phyloP scores from a whole-genome alignment of 2,113 vertebrate genomes.

The Tachycineta bicolor region DNA sequence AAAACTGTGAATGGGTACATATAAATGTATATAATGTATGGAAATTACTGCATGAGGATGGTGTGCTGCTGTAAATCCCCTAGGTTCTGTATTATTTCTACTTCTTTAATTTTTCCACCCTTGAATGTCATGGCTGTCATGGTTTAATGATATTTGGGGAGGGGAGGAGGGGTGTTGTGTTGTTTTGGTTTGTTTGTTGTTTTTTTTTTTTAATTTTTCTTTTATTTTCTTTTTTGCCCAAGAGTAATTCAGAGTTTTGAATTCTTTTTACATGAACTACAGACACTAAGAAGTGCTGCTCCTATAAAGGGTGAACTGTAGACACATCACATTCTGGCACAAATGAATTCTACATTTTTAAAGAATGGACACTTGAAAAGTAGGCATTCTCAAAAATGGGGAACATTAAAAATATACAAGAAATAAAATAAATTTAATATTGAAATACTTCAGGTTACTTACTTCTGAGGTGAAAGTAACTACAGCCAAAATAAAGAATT shows the following conservation, averaged over 20 bases:
- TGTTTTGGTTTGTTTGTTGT: too few species aligned
- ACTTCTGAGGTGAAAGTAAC: not conserved
- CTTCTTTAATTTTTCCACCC: not conserved
- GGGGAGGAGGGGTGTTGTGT: too few species aligned
- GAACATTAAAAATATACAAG: fast-evolving
- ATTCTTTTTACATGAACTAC: not conserved
- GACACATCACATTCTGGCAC: not conserved
- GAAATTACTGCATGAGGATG: not conserved
- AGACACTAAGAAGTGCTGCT: not conserved
- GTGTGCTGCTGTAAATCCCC: not conserved
- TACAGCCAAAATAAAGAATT: not conserved
- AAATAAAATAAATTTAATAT: not conserved
- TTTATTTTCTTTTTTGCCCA: fast-evolving
- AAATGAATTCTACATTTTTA: not conserved
- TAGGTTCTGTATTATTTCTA: not conserved
- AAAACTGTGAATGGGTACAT: not conserved
- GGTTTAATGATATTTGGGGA: not conserved
- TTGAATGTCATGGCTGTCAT: not conserved
- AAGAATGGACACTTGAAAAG: not conserved
- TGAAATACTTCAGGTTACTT: not conserved
- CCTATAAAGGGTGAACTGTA: not conserved
- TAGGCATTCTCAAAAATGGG: not conserved
- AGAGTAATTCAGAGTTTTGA: not conserved
- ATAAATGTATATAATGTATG: not conserved
- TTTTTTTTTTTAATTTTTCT: too few species aligned